phyloP scores from a whole-genome alignment of 2,797 vertebrate genomes.

The Phoxinus dragarum region DNA sequence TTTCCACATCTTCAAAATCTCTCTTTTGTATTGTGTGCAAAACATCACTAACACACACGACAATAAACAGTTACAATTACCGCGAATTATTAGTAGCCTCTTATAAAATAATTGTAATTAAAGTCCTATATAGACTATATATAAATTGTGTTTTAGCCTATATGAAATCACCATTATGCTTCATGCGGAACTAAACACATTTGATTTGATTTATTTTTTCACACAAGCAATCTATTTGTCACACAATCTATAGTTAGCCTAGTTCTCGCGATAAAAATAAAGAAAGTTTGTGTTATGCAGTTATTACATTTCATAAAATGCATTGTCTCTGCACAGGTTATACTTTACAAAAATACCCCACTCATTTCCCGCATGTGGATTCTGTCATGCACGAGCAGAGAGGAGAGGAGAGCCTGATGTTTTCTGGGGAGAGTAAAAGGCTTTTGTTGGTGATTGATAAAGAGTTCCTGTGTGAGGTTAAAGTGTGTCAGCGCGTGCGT shows the following conservation, averaged over 20 bases:
- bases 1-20: constrained; percentile 15
- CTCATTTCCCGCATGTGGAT: neutral
- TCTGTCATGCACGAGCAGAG: neutral
- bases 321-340: neutral
- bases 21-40: neutral
- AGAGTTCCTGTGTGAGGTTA: constrained; percentile 26
- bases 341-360: neutral
- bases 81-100: neutral
- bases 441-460: constrained; percentile 4
- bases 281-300: too few relatives aligned
- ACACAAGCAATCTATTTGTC: neutral
- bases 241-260: neutral
- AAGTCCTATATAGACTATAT: too few relatives aligned
- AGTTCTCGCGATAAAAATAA: too few relatives aligned
- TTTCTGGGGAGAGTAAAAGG: neutral
- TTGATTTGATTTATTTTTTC: neutral
- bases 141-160: too few relatives aligned
- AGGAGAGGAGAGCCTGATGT: neutral
- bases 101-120: neutral
- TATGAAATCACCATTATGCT: neutral
- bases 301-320: too few relatives aligned
- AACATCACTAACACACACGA: neutral
- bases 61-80: neutral
- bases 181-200: neutral
- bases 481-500: constrained; percentile 27